phyloP scores from a whole-genome alignment of 2,113 vertebrate species.

The Otocyon megalotis region DNA sequence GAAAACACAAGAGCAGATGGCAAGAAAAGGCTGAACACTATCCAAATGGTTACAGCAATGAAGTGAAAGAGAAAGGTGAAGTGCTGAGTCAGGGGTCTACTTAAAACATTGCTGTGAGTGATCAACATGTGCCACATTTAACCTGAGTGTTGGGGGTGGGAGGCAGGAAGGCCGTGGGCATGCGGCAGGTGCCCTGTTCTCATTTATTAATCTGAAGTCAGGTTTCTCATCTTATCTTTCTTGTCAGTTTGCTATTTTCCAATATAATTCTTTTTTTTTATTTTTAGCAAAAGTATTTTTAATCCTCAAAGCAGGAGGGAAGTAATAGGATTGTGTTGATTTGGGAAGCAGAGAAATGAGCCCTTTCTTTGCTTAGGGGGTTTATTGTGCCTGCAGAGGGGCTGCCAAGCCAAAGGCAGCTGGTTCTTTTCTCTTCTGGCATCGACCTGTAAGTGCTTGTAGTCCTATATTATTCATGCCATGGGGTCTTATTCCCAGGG shows the following conservation, averaged over 20 bases:
- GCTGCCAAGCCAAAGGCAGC: slow-evolving; percentile 68
- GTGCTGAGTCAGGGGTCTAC: neutral
- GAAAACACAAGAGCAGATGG: slow-evolving; percentile 59
- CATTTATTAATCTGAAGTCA: neutral
- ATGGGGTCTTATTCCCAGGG: slow-evolving; percentile 13
- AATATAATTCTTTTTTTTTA: neutral
- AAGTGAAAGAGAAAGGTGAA: neutral
- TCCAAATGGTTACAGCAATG: neutral
- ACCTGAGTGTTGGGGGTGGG: rapidly evolving
- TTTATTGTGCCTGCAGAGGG: slow-evolving; percentile 70
- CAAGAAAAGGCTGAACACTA: slow-evolving; percentile 36
- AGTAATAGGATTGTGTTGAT: neutral
- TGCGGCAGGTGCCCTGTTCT: rapidly evolving
- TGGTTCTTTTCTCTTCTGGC: slow-evolving; percentile 62
- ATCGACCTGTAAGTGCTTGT: slow-evolving; percentile 62
- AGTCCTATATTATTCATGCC: slow-evolving; percentile 76
- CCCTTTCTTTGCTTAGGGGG: slow-evolving; percentile 66
- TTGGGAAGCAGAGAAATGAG: neutral
- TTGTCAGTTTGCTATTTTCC: neutral
- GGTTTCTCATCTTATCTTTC: neutral
- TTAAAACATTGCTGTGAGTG: neutral
- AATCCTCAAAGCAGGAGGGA: neutral
- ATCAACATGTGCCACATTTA: rapidly evolving
- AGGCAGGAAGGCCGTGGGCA: neutral
- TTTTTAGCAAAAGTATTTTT: slow-evolving; percentile 32